phyloP scores from a whole-genome alignment of 2,113 vertebrate genomes.

The Falcunculus frontatus region DNA sequence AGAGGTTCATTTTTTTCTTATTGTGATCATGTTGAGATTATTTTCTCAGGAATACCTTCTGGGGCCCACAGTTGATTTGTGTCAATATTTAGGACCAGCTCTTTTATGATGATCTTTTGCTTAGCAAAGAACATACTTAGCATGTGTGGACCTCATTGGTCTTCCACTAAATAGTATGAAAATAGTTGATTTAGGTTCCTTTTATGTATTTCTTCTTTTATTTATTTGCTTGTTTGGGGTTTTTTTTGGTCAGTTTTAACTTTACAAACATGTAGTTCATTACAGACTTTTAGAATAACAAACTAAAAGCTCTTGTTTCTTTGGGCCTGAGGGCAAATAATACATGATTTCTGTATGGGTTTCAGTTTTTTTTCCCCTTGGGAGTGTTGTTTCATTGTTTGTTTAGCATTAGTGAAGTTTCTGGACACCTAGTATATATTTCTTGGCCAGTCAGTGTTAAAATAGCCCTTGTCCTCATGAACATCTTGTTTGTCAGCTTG shows the following conservation, averaged over 20 bases:
- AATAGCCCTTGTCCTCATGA: neutral
- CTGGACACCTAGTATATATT: neutral
- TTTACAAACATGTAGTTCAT: neutral
- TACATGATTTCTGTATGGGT: neutral
- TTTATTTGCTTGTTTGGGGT: neutral
- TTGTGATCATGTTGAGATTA: neutral
- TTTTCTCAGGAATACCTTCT: neutral
- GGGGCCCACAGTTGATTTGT: neutral
- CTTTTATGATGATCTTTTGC: neutral
- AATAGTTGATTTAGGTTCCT: neutral
- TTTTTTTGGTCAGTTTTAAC: neutral
- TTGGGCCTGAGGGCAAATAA: accelerated
- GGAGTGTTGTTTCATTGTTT: neutral
- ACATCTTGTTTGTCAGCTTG: neutral
- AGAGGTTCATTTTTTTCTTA: neutral
- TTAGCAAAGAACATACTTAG: neutral
- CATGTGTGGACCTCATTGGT: neutral
- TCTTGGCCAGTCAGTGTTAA: neutral
- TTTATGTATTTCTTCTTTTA: neutral
- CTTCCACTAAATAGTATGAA: neutral
- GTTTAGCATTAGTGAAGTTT: neutral
- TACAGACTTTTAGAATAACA: neutral
- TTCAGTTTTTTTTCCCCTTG: too few relatives aligned
- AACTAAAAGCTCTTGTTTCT: neutral
- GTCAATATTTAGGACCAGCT: neutral